These are phyloP conservation scores for Eulemur macaco DNA, from an alignment of 2,113 vertebrate species.

Conservation along the genomic window DNA sequence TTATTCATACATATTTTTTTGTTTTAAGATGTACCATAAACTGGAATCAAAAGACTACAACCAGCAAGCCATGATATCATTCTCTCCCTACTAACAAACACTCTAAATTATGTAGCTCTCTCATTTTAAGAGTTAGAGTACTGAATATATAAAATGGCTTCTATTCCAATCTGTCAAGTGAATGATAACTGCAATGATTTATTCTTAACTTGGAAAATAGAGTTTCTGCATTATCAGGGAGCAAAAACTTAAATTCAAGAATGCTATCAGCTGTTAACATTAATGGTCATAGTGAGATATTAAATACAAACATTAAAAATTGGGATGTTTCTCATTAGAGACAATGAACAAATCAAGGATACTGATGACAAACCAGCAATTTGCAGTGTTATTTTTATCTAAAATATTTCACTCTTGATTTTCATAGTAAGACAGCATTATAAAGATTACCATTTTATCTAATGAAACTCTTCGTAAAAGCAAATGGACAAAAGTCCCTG, in stretches of 20 bases:
- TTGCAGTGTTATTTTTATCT: neutral
- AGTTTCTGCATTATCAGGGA: neutral
- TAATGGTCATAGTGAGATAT: neutral
- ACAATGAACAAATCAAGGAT: neutral
- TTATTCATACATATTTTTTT: neutral
- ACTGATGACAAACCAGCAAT: neutral
- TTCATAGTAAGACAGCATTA: neutral
- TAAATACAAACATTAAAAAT: neutral
- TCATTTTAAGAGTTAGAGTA: neutral
- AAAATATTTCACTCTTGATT: constrained; percentile 6
- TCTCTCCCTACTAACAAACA: neutral
- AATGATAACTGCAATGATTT: constrained; percentile 2
- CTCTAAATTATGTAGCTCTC: neutral
- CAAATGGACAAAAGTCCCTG: neutral
- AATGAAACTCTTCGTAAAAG: neutral
- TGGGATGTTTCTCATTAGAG: neutral
- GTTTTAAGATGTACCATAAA: neutral
- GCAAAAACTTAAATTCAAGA: neutral
- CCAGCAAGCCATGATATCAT: neutral
- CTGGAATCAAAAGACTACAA: neutral
- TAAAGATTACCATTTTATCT: neutral
- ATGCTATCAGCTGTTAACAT: neutral
- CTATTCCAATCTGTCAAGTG: neutral
- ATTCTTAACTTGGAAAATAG: neutral
- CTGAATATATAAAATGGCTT: neutral